These are phyloP conservation scores for Zophobas atratus DNA, from an alignment of 1,140 invertebrate genomes.

Conservation along the genomic window DNA sequence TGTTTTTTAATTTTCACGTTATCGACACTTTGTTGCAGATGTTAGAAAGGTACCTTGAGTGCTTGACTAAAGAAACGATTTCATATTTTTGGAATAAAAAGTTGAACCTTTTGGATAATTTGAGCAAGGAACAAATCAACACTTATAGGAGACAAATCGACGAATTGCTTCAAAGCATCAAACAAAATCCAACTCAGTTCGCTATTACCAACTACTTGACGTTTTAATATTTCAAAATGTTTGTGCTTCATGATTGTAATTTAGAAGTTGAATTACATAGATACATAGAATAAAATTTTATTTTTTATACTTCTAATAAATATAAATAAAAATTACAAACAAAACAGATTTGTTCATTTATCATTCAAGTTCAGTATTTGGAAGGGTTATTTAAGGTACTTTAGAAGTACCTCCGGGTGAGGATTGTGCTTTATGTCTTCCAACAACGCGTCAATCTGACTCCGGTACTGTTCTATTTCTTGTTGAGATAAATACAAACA, in stretches of 20 bases:
- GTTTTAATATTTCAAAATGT: no score
- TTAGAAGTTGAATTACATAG: no score
- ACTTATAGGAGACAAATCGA: not conserved
- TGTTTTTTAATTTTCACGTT: not conserved
- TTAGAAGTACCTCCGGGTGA: not conserved
- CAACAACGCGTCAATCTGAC: not conserved
- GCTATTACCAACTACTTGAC: no score
- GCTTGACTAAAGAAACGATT: not conserved
- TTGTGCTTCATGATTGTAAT: no score
- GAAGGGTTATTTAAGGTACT: not conserved
- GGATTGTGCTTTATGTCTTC: not conserved
- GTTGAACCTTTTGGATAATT: not conserved
- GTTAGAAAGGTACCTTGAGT: not conserved
- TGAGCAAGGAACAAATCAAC: not conserved
- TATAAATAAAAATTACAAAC: no score
- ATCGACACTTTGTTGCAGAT: not conserved
- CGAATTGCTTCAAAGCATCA: no score
- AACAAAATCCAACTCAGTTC: no score
- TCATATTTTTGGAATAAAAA: slow-evolving; percentile 4
- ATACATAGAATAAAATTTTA: no score
- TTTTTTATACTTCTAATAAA: no score
- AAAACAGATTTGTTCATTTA: no score
- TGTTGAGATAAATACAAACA: not conserved
- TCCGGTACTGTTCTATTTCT: not conserved
- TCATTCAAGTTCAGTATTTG: no score